Evolutionary conservation across 2,888 invertebrate species (phyloP), one percentile per base, ranked within the genome.

Genomic region (Unio delphinus): DNA sequence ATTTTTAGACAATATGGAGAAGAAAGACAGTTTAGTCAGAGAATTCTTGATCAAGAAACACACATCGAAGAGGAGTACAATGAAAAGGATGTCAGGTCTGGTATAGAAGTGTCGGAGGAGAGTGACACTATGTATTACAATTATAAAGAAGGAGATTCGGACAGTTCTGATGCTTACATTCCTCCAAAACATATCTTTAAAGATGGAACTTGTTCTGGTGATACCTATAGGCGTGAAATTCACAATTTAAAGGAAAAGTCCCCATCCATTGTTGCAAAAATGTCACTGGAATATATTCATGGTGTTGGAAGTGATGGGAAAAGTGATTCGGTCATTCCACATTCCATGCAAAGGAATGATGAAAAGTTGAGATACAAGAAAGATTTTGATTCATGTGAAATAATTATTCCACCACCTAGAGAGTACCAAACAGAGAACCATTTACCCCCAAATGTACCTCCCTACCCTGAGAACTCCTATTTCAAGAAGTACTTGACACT

Each of bases 261-360:
- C 17, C 80, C 82, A 28, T 83, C 82, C 6, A 26, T 72, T 26
- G 80, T 80, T 28, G 73, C 78, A 63, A 80, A 79, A 70, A 79
- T 84, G 81, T 83, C 85, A 1, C 67, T 84, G 30, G 78, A 86
- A 61, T 86, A 85, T 67, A 72, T 86, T 18, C 80, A 84, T 61
- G 79, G 79, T 62, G 74, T 86, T 34, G 85, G 82, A 6, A 71
- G 72, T 60, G 85, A 45, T 45, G 45, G 45, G 15, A 45, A 2
- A 45, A 45, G 15, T 45, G 15, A 45, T 45, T 45, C 45, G 15
- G 45, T 45, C 45, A 45, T 45, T 45, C 45, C 45, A 45, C 45
- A 45, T 45, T 45, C 45, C 45, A 45, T 45, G 45, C 45, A 45
- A 3, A 45, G 45, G 45, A 45, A 45, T 45, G 45, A 45, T 45